Base-by-base conservation (phyloP, 2,113 vertebrate species). In the Potamarius usumacintae region DNA sequence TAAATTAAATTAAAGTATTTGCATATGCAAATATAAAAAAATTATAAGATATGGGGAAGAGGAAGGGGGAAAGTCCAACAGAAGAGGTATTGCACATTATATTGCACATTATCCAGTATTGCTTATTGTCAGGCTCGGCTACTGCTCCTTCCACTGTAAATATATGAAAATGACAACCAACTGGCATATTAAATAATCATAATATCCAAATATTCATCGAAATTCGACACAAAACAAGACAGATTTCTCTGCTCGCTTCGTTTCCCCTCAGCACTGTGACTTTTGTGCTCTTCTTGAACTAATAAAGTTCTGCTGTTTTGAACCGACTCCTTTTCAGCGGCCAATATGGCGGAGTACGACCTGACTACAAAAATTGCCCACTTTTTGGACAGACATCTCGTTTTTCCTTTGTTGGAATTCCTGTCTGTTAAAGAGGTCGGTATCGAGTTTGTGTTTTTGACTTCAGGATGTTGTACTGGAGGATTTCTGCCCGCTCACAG, bases 261-360 rank as follows among this genome's bases (percentile, higher is more conserved):
- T 7, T 69, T 30, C 27, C 15, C 4, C 7, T 69, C 27, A 20
- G 71, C 71, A 14, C 22, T 8, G 27, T 71, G 15, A 10, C 50
- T 25, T n/a, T 67, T 30, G 10, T 8, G 9, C 18, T 0, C 27
- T 1, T 10, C 14, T 4, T 22, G 7, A 0, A 27, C 18, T 86
- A 82, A 89, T 90, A 90, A 90, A 90, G 90, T 69, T 90, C 85
- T 65, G 5, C 4, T 17, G 55, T 85, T 89, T 90, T 85, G 85
- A 90, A 90, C 22, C 82, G 67, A 58, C 57, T 87, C 88, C 85
- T 78, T 77, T 90, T 87, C 85, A 80, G 79, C 80, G 50, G 48
- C 48, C 90, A 98, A 96, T 90, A 99, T 99, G 98, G 98, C 98
- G 96, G 98, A 99, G 53, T 99, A 99, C 96, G 98, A 99, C 85